Conservation (phyloP, 1,140 invertebrate species). For the Andrena cerasifolii region DNA sequence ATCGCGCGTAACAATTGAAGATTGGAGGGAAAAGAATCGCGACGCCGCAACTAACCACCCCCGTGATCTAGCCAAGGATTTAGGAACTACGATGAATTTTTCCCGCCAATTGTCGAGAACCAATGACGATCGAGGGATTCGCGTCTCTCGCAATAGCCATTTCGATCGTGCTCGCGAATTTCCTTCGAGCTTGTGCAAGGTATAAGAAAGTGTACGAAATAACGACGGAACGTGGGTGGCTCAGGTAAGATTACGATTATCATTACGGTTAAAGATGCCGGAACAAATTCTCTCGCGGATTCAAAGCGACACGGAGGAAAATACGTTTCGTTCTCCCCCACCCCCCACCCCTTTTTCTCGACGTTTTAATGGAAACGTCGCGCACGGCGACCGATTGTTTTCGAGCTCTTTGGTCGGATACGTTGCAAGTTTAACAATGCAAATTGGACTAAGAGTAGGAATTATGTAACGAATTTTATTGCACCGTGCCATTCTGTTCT, state of each 20-base stretch:
- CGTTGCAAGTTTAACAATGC: not conserved
- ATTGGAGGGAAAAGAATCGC: not conserved
- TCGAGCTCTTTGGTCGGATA: too few relatives aligned
- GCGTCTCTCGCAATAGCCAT: conserved; percentile 43
- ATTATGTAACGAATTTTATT: not conserved
- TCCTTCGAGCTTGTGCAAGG: conserved; percentile 30
- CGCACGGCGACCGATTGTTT: conserved; percentile 8
- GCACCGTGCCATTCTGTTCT: not conserved
- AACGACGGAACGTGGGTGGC: not conserved
- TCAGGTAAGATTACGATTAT: conserved; percentile 21
- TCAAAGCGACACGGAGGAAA: not conserved
- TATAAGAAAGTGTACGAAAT: conserved; percentile 32
- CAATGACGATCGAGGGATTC: not conserved
- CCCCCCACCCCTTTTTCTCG: too few relatives aligned
- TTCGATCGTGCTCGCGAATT: conserved; percentile 30
- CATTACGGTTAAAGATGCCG: not conserved
- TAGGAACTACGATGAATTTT: conserved; percentile 39
- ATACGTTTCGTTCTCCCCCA: too few relatives aligned
- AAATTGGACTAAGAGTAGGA: not conserved
- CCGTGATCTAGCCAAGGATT: conserved; percentile 17
- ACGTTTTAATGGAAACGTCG: not conserved
- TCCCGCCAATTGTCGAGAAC: too few relatives aligned
- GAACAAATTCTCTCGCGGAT: not conserved
- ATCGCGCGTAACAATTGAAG: not conserved
- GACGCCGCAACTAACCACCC: not conserved